Percentiles rank a stretch among this genome's conserved stretches.
Conservation (phyloP, 1,140 invertebrate species). For the Drosophila burlai region DNA sequence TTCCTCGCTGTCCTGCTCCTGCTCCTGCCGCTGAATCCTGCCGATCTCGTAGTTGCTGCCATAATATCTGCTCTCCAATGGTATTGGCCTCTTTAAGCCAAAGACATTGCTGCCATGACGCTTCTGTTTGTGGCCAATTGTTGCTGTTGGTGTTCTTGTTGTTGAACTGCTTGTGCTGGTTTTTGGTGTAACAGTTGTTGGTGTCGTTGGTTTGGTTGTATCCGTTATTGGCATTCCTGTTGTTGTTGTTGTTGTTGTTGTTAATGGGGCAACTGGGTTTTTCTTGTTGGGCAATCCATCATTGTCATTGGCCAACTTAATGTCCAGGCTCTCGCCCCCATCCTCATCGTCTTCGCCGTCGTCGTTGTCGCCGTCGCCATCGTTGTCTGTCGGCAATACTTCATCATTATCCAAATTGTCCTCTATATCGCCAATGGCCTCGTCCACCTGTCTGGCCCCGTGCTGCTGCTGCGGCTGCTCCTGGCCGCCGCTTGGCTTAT, state of each 20-base stretch:
- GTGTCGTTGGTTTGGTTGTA: conserved; percentile 17
- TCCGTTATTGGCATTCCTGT: neutral
- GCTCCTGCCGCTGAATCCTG: conserved; percentile 12
- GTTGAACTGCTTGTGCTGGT: neutral
- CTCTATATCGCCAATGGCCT: conserved; percentile 73
- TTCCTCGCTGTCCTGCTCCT: neutral
- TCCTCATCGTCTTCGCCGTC: neutral
- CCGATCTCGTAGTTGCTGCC: conserved; percentile 41
- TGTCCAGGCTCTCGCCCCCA: conserved; percentile 31
- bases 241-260: conserved; percentile 14
- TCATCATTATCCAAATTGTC: conserved; percentile 72
- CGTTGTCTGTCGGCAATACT: conserved; percentile 34
- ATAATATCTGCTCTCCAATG: conserved; percentile 28
- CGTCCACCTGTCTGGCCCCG: conserved; percentile 22
- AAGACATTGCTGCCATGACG: conserved; percentile 44
- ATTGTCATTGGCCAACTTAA: conserved; percentile 63
- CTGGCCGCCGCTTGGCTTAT: conserved; percentile 56
- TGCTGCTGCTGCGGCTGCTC: neutral
- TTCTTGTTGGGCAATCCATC: conserved; percentile 64
- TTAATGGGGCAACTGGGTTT: conserved; percentile 15
- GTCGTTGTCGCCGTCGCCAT: neutral
- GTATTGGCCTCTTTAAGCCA: conserved; percentile 5
- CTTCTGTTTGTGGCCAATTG: conserved; percentile 59
- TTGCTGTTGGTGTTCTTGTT: conserved; percentile 6
- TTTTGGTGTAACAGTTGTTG: conserved; percentile 18